Evolutionary conservation across 2,888 invertebrate genomes (phyloP), one percentile per base, ranked within the genome.

Genomic region (Arrhopalites spinosus): DNA sequence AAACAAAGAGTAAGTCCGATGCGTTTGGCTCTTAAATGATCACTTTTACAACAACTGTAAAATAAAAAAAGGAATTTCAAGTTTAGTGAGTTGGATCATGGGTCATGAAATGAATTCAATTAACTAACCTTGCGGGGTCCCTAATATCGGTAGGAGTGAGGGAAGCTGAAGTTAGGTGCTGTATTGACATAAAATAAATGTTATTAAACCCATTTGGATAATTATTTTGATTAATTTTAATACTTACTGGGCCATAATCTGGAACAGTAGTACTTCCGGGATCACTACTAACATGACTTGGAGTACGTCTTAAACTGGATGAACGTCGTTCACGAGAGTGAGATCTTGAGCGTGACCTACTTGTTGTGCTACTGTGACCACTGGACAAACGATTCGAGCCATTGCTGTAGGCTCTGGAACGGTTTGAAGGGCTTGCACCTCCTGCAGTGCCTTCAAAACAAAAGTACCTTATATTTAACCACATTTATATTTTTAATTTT

Each of bases 1-100:
- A 82, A 82, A 67, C 81, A 82, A 5, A 82, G 78, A 1, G 80
- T 79, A 11, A 82, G 76, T n/a, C 81, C 81, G 25, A 82, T 68
- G 17, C 78, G 69, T 69, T 82, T 82, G n/a, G 80, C 78, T 8
- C 80, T n/a, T n/a, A n/a, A n/a, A n/a, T n/a, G n/a, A n/a, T n/a
- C 23, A 30, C 17, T 5, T n/a, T n/a, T n/a, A n/a, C n/a, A n/a
- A n/a, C n/a, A n/a, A n/a, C n/a, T n/a, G n/a, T n/a, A n/a, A n/a
- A n/a, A n/a, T n/a, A n/a, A n/a, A n/a, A n/a, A n/a, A n/a, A n/a
- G n/a, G n/a, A n/a, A n/a, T n/a, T n/a, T n/a, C n/a, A n/a, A n/a
- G n/a, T n/a, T n/a, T n/a, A n/a, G n/a, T n/a, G n/a, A n/a, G n/a
- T n/a, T n/a, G n/a, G n/a, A n/a, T n/a, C n/a, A n/a, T n/a, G n/a